phyloP scores from a whole-genome alignment of 37 sponge, comb jelly and placozoan species.

The Chondrilla cf. caribensis region DNA sequence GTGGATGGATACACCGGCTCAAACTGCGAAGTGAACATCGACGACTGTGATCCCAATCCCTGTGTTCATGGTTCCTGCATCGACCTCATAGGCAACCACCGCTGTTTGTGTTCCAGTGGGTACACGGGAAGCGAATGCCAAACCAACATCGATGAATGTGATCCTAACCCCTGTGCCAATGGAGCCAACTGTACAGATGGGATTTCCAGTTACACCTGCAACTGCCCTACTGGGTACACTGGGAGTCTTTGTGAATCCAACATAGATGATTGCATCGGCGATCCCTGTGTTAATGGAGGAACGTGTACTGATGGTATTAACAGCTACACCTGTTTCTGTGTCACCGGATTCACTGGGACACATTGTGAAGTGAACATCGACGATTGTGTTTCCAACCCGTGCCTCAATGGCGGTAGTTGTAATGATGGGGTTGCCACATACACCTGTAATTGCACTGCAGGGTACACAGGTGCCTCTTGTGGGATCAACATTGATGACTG shows the following conservation, averaged over 20 bases:
- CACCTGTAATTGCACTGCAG: slow-evolving; percentile 22
- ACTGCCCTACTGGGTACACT: slow-evolving; percentile 31
- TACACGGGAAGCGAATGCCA: slow-evolving; percentile 27
- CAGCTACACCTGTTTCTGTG: slow-evolving; percentile 21
- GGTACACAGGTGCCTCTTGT: slow-evolving; percentile 25
- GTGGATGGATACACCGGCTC: slow-evolving; percentile 19
- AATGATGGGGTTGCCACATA: neutral
- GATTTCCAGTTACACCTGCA: slow-evolving; percentile 21
- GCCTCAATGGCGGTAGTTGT: slow-evolving; percentile 30
- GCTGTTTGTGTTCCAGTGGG: slow-evolving; percentile 7
- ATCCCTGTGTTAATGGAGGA: slow-evolving; percentile 26
- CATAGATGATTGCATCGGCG: neutral
- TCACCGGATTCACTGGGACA: slow-evolving; percentile 15
- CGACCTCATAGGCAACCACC: neutral
- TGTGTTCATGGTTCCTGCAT: slow-evolving; percentile 31
- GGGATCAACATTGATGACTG: slow-evolving; percentile 23
- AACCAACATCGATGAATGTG: slow-evolving; percentile 32
- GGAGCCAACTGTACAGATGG: slow-evolving; percentile 39
- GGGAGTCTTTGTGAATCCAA: slow-evolving; percentile 18
- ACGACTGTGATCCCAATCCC: slow-evolving; percentile 21
- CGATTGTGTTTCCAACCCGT: slow-evolving; percentile 20
- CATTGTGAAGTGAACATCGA: slow-evolving; percentile 25
- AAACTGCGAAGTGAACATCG: slow-evolving; percentile 24
- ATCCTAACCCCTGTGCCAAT: slow-evolving; percentile 31
- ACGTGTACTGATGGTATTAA: slow-evolving; percentile 30